These are phyloP conservation scores for Pachycephus smyrnensis DNA, from an alignment of 2,888 invertebrate genomes.

Conservation along the genomic window DNA sequence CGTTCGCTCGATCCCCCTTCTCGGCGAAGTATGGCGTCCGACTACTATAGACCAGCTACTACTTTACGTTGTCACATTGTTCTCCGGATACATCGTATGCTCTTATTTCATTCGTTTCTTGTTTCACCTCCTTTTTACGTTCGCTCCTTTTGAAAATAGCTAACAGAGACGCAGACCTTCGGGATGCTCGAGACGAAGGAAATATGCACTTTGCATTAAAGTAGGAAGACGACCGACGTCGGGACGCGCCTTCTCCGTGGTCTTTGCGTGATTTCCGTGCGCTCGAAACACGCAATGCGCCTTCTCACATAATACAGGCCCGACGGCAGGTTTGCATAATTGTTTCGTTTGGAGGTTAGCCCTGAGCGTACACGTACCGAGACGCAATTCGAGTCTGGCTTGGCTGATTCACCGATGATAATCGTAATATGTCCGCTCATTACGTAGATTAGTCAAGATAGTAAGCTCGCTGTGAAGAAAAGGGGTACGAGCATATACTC, in stretches of 20 bases:
- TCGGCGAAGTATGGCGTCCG: background rate
- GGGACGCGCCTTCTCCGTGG: background rate
- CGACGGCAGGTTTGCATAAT: constrained; percentile 2
- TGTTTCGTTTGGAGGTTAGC: constrained; percentile 5
- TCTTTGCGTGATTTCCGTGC: background rate
- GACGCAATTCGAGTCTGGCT: constrained; percentile 1
- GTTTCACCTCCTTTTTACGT: background rate
- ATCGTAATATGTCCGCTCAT: constrained; percentile 6
- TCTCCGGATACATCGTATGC: background rate
- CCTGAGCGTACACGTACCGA: constrained; percentile 7
- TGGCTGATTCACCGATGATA: constrained; percentile 4
- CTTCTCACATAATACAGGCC: background rate
- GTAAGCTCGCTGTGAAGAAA: background rate
- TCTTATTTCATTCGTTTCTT: background rate
- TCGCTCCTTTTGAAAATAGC: background rate
- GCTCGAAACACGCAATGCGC: background rate
- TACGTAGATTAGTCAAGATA: constrained; percentile 4
- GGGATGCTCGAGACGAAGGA: background rate
- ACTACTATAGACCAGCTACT: background rate
- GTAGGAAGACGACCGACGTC: background rate
- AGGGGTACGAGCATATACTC: background rate
- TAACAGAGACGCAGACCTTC: background rate
- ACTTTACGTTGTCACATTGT: background rate
- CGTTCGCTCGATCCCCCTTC: background rate
- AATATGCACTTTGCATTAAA: background rate